Conservation (phyloP, 2,113 vertebrate species). For the Halichoerus grypus region DNA sequence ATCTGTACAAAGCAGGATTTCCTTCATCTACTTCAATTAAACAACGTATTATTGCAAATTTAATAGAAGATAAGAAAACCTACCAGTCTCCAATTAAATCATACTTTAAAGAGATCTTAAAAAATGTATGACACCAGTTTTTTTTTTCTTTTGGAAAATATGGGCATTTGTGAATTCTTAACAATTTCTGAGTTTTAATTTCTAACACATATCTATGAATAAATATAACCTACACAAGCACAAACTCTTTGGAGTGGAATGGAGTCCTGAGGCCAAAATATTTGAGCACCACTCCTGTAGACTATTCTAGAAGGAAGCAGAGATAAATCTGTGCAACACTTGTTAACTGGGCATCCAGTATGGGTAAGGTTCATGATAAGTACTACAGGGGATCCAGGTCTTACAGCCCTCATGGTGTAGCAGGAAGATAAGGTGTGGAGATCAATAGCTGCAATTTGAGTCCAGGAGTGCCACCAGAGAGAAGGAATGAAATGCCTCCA, state of each 20-base stretch:
- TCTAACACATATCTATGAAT: background rate
- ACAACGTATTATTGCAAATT: background rate
- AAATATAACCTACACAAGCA: background rate
- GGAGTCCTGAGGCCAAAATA: background rate
- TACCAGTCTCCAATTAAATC: background rate
- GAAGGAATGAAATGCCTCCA: background rate
- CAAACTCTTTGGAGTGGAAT: background rate
- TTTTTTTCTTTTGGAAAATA: conserved; percentile 20
- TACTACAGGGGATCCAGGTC: background rate
- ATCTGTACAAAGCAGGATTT: background rate
- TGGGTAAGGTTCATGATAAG: background rate
- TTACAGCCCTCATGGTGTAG: background rate
- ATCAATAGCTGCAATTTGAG: accelerated
- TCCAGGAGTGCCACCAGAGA: background rate
- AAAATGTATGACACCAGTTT: background rate
- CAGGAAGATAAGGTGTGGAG: background rate
- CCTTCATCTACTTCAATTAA: background rate
- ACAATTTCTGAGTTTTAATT: background rate
- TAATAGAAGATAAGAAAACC: conserved; percentile 5
- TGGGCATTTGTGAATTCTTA: background rate
- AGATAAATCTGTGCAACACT: background rate
- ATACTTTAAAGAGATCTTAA: background rate
- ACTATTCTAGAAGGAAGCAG: background rate
- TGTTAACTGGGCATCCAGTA: background rate
- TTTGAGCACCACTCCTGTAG: background rate